phyloP scores from a whole-genome alignment of 1,140 invertebrate species.

The Pachyrhynchus sulphureomaculatus region DNA sequence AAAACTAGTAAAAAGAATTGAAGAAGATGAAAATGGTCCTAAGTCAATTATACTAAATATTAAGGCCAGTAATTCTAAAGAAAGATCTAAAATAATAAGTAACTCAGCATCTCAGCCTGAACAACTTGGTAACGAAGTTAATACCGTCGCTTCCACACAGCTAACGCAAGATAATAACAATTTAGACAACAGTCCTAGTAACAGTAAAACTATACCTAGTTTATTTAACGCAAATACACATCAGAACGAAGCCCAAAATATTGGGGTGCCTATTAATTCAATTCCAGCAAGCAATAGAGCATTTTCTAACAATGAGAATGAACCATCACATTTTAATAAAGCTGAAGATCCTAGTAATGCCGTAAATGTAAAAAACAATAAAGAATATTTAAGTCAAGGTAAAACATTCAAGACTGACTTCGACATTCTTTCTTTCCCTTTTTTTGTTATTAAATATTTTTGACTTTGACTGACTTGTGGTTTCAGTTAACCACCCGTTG shows the following conservation, averaged over 20 bases:
- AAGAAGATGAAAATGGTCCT: conserved; percentile 12
- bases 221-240: background rate
- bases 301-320: background rate
- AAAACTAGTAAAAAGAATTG: conserved; percentile 19
- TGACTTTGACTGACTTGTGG: too few relatives aligned
- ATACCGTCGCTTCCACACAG: background rate
- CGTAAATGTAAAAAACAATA: background rate
- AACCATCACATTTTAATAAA: background rate
- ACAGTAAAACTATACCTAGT: conserved; percentile 7
- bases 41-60: conserved; percentile 26
- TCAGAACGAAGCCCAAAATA: background rate
- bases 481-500: too few relatives aligned
- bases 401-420: too few relatives aligned
- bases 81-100: background rate
- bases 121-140: background rate
- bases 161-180: background rate
- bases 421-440: too few relatives aligned
- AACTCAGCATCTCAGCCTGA: background rate
- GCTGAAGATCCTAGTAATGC: background rate
- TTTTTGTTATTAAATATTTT: too few relatives aligned
- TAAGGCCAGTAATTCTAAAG: conserved; percentile 1
- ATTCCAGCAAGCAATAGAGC: conserved; percentile 1
- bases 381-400: too few relatives aligned
- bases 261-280: conserved; percentile 9
- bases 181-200: background rate